Base-by-base conservation (phyloP, 2,888 invertebrate genomes). In the Drosophila testacea region DNA sequence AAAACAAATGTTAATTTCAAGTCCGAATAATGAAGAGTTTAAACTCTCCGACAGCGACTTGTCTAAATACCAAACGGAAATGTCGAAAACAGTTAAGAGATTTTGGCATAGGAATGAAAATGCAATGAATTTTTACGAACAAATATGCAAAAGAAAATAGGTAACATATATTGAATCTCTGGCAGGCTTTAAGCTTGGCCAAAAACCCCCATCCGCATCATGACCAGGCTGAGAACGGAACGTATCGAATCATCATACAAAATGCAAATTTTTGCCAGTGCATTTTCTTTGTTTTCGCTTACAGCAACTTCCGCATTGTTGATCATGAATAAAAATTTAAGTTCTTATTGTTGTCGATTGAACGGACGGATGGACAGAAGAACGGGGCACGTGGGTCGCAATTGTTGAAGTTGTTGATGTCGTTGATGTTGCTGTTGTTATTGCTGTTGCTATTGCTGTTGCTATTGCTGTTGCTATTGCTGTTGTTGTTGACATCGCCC, bases 261-360 rank as follows among this genome's bases (percentile, higher is more conserved):
- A 72, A 76, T 61, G 73, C 68, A 85, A 89, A 85, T 85, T 84
- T 86, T 60, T 50, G 62, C 61, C 69, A 79, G 79, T 76, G 85
- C 66, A 84, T 83, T 84, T 84, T 79, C 71, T 77, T 89, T 88
- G 85, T 85, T 83, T 86, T 77, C 61, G 54, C 54, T 42, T 51
- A 50, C 77, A 76, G 85, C 75, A 89, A 83, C 89, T 86, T 86
- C 86, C 86, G 86, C 86, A 89, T 86, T 86, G 90, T 80, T 89
- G 89, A 75, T 83, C 90, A 86, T 86, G 86, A 88, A 86, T 86
- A 89, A 88, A 86, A 86, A 80, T 89, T 85, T 78, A 86, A 88
- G 76, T 89, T 89, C 86, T 85, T 88, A 84, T 87, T 84, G 89
- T 85, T 89, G 79, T 60, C 60, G 54, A 59, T 46, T 1, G 16